These are phyloP conservation scores for Probosciger aterrimus DNA, from an alignment of 2,113 vertebrate genomes.

Conservation along the genomic window DNA sequence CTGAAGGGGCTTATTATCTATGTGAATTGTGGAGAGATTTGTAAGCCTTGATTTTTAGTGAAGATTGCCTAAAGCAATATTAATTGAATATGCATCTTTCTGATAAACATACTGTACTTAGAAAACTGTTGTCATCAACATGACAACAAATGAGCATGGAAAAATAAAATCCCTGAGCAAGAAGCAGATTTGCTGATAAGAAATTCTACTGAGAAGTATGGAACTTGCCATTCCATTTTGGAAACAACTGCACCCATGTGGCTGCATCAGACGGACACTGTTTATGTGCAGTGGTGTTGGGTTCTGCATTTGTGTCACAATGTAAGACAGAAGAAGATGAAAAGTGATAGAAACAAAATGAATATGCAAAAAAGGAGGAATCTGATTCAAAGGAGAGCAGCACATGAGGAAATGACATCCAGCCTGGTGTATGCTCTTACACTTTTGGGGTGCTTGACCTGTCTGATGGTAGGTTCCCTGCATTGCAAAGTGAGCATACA, in stretches of 20 bases:
- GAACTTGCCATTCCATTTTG: not conserved
- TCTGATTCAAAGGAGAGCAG: not conserved
- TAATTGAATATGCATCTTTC: conserved; percentile 72
- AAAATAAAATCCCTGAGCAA: conserved; percentile 19
- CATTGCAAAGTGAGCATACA: not conserved
- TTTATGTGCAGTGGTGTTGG: not conserved
- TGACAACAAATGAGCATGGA: conserved; percentile 41
- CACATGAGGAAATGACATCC: not conserved
- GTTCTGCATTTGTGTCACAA: not conserved
- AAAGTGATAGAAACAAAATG: not conserved
- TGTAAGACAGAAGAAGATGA: not conserved
- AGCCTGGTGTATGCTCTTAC: not conserved
- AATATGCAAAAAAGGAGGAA: not conserved
- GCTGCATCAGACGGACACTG: not conserved
- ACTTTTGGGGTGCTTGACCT: not conserved
- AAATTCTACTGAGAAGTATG: not conserved
- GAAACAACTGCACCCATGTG: conserved; percentile 3
- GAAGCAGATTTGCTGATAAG: conserved; percentile 1
- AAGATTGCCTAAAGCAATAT: conserved; percentile 62
- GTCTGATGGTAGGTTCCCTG: not conserved
- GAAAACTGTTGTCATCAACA: conserved; percentile 60
- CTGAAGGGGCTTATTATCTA: conserved; percentile 46
- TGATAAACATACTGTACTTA: conserved; percentile 58
- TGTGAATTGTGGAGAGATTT: conserved; percentile 54
- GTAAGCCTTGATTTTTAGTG: conserved; percentile 60